Evolutionary conservation across 1,140 invertebrate species (phyloP), one percentile per base, ranked within the genome.

Genomic region (Brachionus rubens): DNA sequence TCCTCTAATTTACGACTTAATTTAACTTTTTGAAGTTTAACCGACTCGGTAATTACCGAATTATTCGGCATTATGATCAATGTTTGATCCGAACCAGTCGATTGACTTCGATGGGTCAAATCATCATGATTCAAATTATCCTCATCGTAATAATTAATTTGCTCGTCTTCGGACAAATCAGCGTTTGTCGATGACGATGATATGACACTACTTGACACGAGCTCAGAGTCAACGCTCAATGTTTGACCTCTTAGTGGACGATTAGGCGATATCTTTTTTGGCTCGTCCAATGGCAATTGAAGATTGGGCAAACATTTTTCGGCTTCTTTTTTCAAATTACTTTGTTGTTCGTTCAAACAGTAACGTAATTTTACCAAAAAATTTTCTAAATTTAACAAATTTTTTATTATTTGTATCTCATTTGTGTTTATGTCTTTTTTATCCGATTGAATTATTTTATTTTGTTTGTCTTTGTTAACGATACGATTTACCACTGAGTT

Each of bases 81-180:
- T 3, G 59, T 65, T 28, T 36, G 36, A n/a, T 65, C 59, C 9
- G 59, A 65, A 14, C 59, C 21, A 14, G 19, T 65, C 7, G 59
- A 65, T 26, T 43, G 36, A 24, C 36, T 65, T 24, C 59, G 36
- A 3, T 9, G 30, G 19, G 48, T 41, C 5, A 36, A 16, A 6
- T 72, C 68, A 4, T 68, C 62, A 3, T 50, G 16, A 26, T 50
- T 26, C 19, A 46, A 14, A 24, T 70, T 52, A 14, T 47, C 67
- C 4, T 72, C 46, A 30, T 72, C 68, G 19, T 72, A 72, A 36
- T 72, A 72, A 16, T 72, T 72, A 9, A 72, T 72, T 41, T 72
- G 68, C 28, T 72, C 68, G 68, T 72, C 68, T 24, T 72, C 68
- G 50, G 68, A 72, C 46, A 72, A 50, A 24, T 72, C 68, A 1